Percentiles rank a stretch among this genome's conserved stretches.
phyloP scores from a whole-genome alignment of 1,140 invertebrate genomes.

The Pogonognathellus flavescens region DNA sequence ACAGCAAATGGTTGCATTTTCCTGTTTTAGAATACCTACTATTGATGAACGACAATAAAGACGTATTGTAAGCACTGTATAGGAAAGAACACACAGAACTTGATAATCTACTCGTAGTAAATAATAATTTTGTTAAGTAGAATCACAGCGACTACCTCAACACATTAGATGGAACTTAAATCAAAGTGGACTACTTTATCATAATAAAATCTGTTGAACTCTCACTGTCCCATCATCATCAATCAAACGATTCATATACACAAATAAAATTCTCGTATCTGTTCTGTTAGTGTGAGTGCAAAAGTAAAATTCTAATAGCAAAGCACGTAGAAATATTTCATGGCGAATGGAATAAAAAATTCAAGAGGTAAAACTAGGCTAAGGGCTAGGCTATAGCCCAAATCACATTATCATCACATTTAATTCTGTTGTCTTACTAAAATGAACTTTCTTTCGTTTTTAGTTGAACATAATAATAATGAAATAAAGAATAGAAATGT shows the following conservation, averaged over 20 bases:
- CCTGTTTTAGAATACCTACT: not conserved
- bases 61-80: not conserved
- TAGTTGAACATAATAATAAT: not conserved
- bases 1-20: not conserved
- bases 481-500: not conserved
- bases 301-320: not conserved
- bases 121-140: not conserved
- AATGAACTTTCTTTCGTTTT: not conserved
- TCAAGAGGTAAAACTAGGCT: constrained; percentile 35
- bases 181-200: constrained; percentile 1
- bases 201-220: not conserved
- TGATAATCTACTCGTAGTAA: not conserved
- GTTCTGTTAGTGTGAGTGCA: not conserved
- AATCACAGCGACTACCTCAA: not conserved
- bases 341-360: constrained; percentile 1
- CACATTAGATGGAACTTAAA: not conserved
- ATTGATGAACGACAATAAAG: not conserved
- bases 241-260: not conserved
- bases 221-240: constrained; percentile 25
- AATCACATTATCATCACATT: not conserved
- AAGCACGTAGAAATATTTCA: constrained; percentile 15
- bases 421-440: not conserved
- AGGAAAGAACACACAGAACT: not conserved
- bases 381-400: constrained; percentile 30
- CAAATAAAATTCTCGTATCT: too few species aligned